Base-by-base conservation (phyloP, 1,140 invertebrate species). In the Neodiprion lecontei region DNA sequence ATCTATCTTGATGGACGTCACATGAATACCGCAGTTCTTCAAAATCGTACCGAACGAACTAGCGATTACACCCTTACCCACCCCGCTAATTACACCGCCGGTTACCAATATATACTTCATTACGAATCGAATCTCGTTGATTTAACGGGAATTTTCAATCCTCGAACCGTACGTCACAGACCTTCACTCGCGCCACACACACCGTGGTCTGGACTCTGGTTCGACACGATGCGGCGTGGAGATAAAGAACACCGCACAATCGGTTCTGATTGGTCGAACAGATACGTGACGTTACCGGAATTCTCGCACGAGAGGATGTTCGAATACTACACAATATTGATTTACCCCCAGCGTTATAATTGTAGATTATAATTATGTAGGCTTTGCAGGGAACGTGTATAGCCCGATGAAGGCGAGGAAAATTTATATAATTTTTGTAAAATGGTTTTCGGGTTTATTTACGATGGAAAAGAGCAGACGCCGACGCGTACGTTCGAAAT, bases 31-130 rank as follows among this genome's bases (percentile, higher is more conserved):
- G 85, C 95, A 96, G 76, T 95, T 94, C 90, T 98, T 98, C 7
- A 99, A 89, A 78, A 99, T 94, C 28, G 97, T 97, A 14, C 98
- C 98, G 85, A 99, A 94, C 74, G 96, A 97, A 85, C 96, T 98
- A 11, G 98, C 96, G 79, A 99, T 98, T 11, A 99, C 96, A 74
- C 98, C 98, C 91, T 99, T 99, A 14, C 98, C 98, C 73, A 99
- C 96, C 49, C 98, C 98, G 90, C 97, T 98, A 75, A 99, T 99
- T 50, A 99, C 98, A 80, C 97, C 97, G 68, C 98, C 98, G 73
- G 98, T 99, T 10, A 99, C 97, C 76, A 99, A 90, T 82, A 99
- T 97, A 84, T 99, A 99, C 87, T 99, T 98, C 95, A 98, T 97
- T 23, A 50, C 74, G 11, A 11, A 48, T 65, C 47, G 8, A 66